These are phyloP conservation scores for Labeo rohita DNA, from an alignment of 2,113 vertebrate species.

Conservation along the genomic window DNA sequence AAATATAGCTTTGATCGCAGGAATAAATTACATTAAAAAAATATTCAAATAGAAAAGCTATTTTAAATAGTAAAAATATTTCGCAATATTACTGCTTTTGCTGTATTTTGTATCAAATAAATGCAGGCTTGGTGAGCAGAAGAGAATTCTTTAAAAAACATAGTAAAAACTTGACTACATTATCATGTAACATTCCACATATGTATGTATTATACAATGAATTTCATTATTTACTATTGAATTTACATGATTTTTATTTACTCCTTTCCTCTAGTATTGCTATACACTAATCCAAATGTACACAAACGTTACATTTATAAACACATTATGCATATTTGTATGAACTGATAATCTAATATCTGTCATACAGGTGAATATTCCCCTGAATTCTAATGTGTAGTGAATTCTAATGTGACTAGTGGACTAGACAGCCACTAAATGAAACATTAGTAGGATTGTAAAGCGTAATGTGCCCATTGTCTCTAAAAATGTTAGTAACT, in stretches of 20 bases:
- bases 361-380: background rate
- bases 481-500: background rate
- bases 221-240: background rate
- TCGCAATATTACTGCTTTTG: no score
- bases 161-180: background rate
- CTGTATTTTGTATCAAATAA: no score
- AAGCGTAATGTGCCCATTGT: background rate
- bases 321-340: background rate
- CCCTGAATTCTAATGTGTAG: background rate
- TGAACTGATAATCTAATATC: background rate
- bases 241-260: background rate
- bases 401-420: background rate
- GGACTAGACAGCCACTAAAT: background rate
- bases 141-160: no score
- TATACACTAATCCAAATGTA: background rate
- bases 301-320: background rate
- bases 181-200: conserved; percentile 25
- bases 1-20: no score
- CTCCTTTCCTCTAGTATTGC: background rate
- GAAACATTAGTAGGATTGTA: background rate
- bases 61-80: no score
- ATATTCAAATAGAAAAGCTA: no score
- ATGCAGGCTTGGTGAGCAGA: no score
- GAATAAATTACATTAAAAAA: no score
- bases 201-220: background rate